Percentiles rank a stretch among this genome's conserved stretches.
phyloP scores from a whole-genome alignment of 1,140 invertebrate species.

The Achatina immaculata region DNA sequence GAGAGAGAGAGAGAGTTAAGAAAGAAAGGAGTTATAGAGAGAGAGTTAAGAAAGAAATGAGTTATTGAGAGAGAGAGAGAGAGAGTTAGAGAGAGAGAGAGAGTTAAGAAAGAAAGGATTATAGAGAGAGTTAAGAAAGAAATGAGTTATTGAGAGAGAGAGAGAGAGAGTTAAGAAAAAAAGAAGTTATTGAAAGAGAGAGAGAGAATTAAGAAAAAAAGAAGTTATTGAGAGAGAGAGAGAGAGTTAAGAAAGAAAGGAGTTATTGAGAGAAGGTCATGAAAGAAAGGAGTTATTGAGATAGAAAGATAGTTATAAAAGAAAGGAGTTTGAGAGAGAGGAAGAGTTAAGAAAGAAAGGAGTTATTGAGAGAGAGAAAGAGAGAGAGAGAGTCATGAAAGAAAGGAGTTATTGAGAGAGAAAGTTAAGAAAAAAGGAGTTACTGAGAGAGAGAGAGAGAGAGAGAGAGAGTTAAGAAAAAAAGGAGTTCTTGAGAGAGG shows the following conservation, averaged over 20 bases:
- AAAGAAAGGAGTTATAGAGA: background rate
- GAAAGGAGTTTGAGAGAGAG: background rate
- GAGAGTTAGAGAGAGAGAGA: slow-evolving; percentile 2
- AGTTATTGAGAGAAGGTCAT: background rate
- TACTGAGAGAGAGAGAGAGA: too few species aligned
- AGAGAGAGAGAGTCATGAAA: too few species aligned
- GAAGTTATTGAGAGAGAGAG: background rate
- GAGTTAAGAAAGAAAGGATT: background rate
- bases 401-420: too few species aligned
- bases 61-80: background rate
- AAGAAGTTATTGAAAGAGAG: background rate
- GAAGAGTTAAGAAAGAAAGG: too few species aligned
- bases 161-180: background rate
- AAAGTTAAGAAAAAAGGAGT: too few species aligned
- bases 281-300: too few species aligned
- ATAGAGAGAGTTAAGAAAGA: background rate
- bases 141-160: background rate
- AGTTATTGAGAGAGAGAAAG: too few species aligned
- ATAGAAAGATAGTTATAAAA: background rate
- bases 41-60: background rate
- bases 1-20: background rate
- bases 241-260: background rate
- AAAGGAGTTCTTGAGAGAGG: too few species aligned
- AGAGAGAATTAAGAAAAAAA: background rate
- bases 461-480: too few species aligned